Evolutionary conservation across 2,888 invertebrate genomes (phyloP), one percentile per base, ranked within the genome.

Genomic region (Eupithecia abbreviata): DNA sequence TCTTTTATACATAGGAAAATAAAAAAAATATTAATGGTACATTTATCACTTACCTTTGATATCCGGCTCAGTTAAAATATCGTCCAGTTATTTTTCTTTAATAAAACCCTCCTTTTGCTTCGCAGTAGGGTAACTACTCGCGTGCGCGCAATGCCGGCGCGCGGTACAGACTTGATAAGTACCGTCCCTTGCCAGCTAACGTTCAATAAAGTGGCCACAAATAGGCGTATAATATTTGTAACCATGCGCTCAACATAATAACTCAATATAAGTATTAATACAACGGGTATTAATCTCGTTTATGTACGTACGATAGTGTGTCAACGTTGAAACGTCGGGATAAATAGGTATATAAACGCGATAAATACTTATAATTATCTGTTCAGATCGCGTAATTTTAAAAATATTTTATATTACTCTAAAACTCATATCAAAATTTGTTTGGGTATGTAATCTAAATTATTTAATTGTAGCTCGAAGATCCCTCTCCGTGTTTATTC

Each of bases 111-210:
- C 47, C 45, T 68, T 47, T 49, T 18, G 30, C 62, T 62, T 13
- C 41, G 66, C 42, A 15, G 66, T 66, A 6, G 15, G 66, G 42
- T 66, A 76, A 66, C 30, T 9, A 69, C 18, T 69, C 85, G 87
- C 92, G 92, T 91, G 91, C 90, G 90, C 86, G 86, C 87, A 77
- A 79, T 78, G 78, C 82, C 80, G 86, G 85, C 84, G 90, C 90
- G 88, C 85, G 81, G 82, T 82, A 85, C 82, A 81, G 85, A 91
- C 91, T 90, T 87, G 58, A 72, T 66, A 18, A 55, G 43, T 66
- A 72, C 72, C 72, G 75, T 58, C 42, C 55, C 55, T 71, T 75
- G 47, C 77, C 77, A 77, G 13, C 77, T 69, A 42, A 13, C 45
- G 55, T 13, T 41, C 10, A 58, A 74, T 65, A 68, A 69, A 69